A percentile compares a stretch with the other conserved stretches of the same genome.
These are phyloP conservation scores for Gonioctena quinquepunctata DNA, from an alignment of 1,140 invertebrate species.

Conservation along the genomic window DNA sequence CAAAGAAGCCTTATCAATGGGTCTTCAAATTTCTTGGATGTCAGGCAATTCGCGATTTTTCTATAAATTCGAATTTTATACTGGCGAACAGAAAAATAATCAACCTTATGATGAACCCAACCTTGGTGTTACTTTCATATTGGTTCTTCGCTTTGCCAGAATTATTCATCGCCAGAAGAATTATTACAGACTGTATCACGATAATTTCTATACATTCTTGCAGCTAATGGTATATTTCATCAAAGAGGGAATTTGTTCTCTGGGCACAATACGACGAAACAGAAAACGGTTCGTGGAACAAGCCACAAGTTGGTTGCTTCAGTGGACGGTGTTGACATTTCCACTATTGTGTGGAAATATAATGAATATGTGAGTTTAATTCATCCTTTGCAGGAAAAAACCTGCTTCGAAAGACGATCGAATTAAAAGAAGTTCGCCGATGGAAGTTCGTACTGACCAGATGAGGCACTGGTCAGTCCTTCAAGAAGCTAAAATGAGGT, in stretches of 20 bases:
- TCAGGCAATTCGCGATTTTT: conserved; percentile 23
- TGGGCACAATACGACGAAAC: conserved; percentile 35
- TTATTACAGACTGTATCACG: conserved; percentile 32
- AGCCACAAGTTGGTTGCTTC: neutral
- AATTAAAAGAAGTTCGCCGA: no score
- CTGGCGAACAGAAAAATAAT: conserved; percentile 15
- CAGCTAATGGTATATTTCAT: conserved; percentile 29
- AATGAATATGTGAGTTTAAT: conserved; percentile 27
- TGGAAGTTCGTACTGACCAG: no score
- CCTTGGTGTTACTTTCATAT: conserved; percentile 34
- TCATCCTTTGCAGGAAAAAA: conserved; percentile 25
- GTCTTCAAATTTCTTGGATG: conserved; percentile 48
- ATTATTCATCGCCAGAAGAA: conserved; percentile 29
- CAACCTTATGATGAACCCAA: conserved; percentile 14
- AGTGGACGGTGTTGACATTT: conserved; percentile 22
- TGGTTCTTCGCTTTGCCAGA: conserved; percentile 32
- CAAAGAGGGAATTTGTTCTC: conserved; percentile 30
- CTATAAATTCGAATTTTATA: conserved; percentile 30
- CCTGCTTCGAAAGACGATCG: neutral
- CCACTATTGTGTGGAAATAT: conserved; percentile 31
- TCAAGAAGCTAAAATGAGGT: no score
- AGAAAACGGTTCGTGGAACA: neutral
- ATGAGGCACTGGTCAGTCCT: no score
- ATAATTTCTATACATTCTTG: conserved; percentile 27
- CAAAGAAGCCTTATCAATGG: conserved; percentile 53